Evolutionary conservation across 2,797 vertebrate genomes (phyloP).

Genomic region (Malurus splendens): DNA sequence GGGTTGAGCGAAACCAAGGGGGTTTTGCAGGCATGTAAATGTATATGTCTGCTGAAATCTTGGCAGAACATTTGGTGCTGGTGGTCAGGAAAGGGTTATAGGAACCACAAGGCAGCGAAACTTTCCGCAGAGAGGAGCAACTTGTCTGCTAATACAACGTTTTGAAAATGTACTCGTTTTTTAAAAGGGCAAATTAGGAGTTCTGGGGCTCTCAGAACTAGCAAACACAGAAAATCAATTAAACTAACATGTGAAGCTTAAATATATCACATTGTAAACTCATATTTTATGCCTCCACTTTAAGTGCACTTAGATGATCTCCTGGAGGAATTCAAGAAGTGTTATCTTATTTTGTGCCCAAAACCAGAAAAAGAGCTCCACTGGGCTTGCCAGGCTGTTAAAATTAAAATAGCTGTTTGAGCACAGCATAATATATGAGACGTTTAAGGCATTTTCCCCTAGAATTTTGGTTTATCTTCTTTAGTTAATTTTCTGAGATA

Average conservation of each 20-base stretch:
- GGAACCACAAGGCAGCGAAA: background rate
- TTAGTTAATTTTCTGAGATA: conserved; percentile 81
- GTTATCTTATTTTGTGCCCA: conserved; percentile 75
- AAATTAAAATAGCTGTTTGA: conserved; percentile 77
- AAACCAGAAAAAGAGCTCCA: conserved; percentile 70
- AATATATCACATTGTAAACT: conserved; percentile 63
- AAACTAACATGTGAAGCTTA: conserved; percentile 65
- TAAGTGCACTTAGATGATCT: conserved; percentile 69
- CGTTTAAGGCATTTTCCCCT: conserved; percentile 73
- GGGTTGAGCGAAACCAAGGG: background rate
- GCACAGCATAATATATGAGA: conserved; percentile 74
- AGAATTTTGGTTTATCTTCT: conserved; percentile 75
- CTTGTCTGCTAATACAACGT: background rate
- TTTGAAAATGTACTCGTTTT: conserved; percentile 25
- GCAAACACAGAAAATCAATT: conserved; percentile 65
- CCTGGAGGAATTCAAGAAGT: conserved; percentile 69
- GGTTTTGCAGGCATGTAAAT: background rate
- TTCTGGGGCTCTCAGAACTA: conserved; percentile 43
- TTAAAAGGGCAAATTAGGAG: conserved; percentile 51
- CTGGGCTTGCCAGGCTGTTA: conserved; percentile 72
- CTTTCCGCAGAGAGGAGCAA: background rate
- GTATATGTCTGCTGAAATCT: background rate
- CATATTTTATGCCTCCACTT: conserved; percentile 70
- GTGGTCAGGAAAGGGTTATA: background rate
- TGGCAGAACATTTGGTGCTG: background rate